Evolutionary conservation across 1,140 invertebrate genomes (phyloP), one percentile per base, ranked within the genome.

Genomic region (Cheumatopsyche charites): DNA sequence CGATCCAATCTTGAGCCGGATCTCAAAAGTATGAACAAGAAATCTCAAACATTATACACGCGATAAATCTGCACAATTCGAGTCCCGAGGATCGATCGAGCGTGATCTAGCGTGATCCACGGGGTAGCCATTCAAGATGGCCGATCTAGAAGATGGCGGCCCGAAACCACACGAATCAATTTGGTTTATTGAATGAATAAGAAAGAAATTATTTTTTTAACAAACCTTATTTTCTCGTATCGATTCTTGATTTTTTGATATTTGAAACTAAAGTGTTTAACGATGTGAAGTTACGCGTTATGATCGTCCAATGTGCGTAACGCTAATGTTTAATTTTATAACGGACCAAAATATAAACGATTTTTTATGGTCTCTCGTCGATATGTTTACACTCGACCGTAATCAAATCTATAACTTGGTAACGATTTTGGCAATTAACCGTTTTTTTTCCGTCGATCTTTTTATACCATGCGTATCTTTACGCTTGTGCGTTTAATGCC

Each of bases 361-460:
- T 36, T 36, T 36, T 36, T 36, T 36, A n/a, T n/a, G n/a, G n/a
- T n/a, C n/a, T 36, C 29, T 36, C 29, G 29, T 36, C 29, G 29
- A 47, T 47, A 47, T 47, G 15, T 47, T n/a, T 47, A 68, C 43
- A 66, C 21, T 21, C 43, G 43, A 25, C 45, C 70, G 70, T 65
- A 72, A 72, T 72, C 70, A 66, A 66, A 72, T 66, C 62, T 72
- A 66, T 72, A 72, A 72, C 68, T 66, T 42, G 47, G 70, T 66
- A 72, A 66, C 70, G 62, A 65, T 71, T 63, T 71, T 71, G 58
- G 70, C 58, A 72, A 68, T 68, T 68, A 68, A 68, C 12, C 21
- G 21, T 68, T 55, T 68, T 68, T 68, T 68, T 25, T 47, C 12
- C 5, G n/a, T 36, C 29, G 3, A 36, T 36, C 29, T 36, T 36